These are phyloP conservation scores for Chaenogobius annularis DNA, from an alignment of 2,113 vertebrate genomes.

Conservation along the genomic window DNA sequence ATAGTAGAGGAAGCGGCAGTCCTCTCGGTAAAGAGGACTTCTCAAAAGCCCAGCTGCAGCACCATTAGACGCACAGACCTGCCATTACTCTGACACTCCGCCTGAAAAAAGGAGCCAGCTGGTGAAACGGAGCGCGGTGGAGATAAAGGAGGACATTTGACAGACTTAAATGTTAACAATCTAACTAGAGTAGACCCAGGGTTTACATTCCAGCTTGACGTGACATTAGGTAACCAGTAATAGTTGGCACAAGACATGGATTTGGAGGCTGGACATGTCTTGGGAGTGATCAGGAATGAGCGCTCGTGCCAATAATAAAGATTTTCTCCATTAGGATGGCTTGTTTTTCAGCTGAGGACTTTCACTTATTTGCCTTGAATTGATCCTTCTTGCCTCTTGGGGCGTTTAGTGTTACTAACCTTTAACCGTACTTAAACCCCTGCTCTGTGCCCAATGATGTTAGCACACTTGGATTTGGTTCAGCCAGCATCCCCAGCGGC, in stretches of 20 bases:
- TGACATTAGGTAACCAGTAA: not conserved
- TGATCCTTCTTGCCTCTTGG: not conserved
- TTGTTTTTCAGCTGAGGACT: not conserved
- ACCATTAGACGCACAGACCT: slow-evolving; percentile 36
- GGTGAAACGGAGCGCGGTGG: slow-evolving; percentile 2
- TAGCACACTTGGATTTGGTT: not conserved
- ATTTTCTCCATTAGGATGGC: not conserved
- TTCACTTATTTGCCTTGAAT: slow-evolving; percentile 5
- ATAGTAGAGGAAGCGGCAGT: not conserved
- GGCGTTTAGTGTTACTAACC: not conserved
- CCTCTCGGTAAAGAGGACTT: slow-evolving; percentile 19
- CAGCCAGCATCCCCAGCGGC: not conserved
- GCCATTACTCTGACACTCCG: slow-evolving; percentile 30
- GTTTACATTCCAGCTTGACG: not conserved
- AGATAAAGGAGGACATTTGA: not conserved
- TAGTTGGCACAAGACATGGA: slow-evolving; percentile 14
- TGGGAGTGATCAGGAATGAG: not conserved
- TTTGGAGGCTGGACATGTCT: slow-evolving; percentile 7
- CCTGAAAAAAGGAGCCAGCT: slow-evolving; percentile 36
- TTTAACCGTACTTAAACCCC: not conserved
- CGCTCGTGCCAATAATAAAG: not conserved
- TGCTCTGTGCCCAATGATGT: not conserved
- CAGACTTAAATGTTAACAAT: not conserved
- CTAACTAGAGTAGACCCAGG: not conserved
- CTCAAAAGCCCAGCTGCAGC: slow-evolving; percentile 45